Conservation (phyloP, 1,140 invertebrate genomes). For the Lordiphosa mommai region DNA sequence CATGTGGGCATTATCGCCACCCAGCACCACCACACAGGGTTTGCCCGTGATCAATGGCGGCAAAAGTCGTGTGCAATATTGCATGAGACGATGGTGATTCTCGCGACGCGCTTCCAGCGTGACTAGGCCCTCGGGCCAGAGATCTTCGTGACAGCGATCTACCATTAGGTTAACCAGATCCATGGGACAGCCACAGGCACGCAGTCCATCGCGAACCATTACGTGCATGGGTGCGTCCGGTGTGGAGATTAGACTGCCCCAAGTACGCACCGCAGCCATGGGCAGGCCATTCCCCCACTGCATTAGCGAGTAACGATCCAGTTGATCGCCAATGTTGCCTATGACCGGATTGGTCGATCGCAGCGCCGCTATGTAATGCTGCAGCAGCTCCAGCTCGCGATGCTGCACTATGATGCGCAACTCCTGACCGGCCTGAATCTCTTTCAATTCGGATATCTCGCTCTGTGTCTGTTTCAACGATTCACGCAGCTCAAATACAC, state of each 20-base stretch:
- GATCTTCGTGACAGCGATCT: conserved; percentile 51
- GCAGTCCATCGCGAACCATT: conserved; percentile 35
- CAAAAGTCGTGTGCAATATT: conserved; percentile 36
- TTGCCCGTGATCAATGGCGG: conserved; percentile 16
- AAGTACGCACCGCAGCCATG: conserved; percentile 21
- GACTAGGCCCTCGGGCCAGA: conserved; percentile 47
- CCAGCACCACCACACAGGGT: conserved; percentile 42
- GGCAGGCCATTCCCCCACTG: conserved; percentile 40
- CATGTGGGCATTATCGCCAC: conserved; percentile 54
- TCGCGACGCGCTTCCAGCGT: conserved; percentile 38
- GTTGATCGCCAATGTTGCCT: conserved; percentile 46
- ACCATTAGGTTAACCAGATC: conserved; percentile 40
- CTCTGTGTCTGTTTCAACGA: conserved; percentile 24
- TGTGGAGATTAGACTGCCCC: conserved; percentile 59
- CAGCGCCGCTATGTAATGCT: conserved; percentile 48
- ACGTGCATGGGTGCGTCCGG: conserved; percentile 41
- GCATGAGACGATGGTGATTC: conserved; percentile 20
- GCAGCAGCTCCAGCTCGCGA: conserved; percentile 51
- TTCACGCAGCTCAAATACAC: conserved; percentile 37
- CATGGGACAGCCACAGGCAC: conserved; percentile 41
- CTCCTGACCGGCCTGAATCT: conserved; percentile 14
- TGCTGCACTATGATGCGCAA: conserved; percentile 20
- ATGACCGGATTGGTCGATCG: conserved; percentile 48
- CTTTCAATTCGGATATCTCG: conserved; percentile 13
- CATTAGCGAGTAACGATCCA: conserved; percentile 52